Evolutionary conservation across 2,797 vertebrate species (phyloP).

Genomic region (Crenuchus spilurus): DNA sequence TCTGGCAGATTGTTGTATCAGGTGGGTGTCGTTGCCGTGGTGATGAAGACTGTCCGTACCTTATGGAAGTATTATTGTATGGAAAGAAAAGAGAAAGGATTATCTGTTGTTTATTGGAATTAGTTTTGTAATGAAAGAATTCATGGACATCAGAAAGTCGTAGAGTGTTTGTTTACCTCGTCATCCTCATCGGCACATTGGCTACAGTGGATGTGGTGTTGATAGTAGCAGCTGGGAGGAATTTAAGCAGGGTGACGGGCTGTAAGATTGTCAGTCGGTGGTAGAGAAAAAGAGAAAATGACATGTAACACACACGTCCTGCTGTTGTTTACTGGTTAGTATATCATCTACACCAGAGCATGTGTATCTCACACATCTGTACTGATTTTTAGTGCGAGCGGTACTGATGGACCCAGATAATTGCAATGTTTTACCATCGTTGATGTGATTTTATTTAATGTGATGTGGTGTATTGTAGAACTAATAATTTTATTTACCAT

Average conservation of each 20-base stretch:
- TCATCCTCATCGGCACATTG: not conserved
- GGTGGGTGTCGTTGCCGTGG: conserved; percentile 74
- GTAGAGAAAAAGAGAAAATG: not conserved
- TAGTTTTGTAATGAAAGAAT: not conserved
- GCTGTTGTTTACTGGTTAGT: not conserved
- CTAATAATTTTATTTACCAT: no score
- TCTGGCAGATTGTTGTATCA: conserved; percentile 59
- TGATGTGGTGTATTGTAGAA: no score
- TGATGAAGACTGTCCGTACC: conserved; percentile 64
- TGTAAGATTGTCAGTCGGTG: not conserved
- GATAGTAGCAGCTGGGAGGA: not conserved
- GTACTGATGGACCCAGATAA: not conserved
- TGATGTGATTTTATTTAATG: no score
- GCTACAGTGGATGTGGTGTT: not conserved
- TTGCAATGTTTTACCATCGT: no score
- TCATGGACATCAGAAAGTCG: no score
- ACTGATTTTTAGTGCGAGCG: not conserved
- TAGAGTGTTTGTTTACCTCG: not conserved
- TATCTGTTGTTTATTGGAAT: not conserved
- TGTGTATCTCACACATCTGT: not conserved
- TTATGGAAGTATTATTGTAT: conserved; percentile 28
- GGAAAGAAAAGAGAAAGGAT: not conserved
- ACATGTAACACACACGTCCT: no score
- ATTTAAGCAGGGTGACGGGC: not conserved
- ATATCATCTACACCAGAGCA: no score